Evolutionary conservation across 2,113 vertebrate genomes (phyloP).

Genomic region (Bujurquina vittata): DNA sequence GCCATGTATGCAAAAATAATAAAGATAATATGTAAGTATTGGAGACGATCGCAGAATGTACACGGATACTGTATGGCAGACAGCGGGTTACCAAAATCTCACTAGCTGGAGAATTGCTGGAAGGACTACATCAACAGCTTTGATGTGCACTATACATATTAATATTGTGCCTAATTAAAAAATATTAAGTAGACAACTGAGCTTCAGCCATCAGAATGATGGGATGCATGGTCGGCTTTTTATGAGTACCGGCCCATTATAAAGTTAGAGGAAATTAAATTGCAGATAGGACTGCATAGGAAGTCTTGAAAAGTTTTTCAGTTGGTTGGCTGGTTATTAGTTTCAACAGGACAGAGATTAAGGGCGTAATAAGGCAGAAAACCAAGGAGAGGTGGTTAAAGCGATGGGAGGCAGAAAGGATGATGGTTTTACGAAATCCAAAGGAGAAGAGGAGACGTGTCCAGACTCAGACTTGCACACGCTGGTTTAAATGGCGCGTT

Average conservation of each 20-base stretch:
- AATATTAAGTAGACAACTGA: no score
- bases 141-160: no score
- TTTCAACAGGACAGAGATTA: not conserved
- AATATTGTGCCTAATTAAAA: no score
- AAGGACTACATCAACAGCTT: no score
- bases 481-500: not conserved
- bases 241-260: not conserved
- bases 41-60: no score
- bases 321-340: not conserved
- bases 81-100: no score
- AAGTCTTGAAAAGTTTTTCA: not conserved
- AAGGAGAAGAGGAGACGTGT: not conserved
- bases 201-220: not conserved
- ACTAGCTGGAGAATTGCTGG: no score
- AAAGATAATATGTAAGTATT: not conserved
- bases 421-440: not conserved
- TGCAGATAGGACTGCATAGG: not conserved
- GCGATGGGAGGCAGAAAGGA: not conserved
- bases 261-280: not conserved
- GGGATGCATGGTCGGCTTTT: not conserved
- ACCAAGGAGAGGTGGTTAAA: not conserved
- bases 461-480: not conserved
- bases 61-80: no score
- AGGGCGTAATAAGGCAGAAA: not conserved
- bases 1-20: not conserved